phyloP scores from a whole-genome alignment of 2,888 invertebrate genomes.

The Cosmorhoe ocellata region DNA sequence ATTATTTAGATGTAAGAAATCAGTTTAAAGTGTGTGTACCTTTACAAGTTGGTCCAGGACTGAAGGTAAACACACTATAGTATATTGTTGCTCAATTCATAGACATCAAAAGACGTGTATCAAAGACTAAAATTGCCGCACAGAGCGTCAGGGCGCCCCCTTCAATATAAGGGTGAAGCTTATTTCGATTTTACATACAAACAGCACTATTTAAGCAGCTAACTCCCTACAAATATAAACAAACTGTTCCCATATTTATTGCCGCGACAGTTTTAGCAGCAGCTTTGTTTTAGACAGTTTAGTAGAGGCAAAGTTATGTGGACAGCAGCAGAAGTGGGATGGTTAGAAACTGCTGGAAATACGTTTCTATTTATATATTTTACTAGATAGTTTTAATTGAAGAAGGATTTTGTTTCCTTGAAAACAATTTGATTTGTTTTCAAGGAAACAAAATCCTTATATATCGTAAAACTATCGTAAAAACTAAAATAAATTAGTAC shows the following conservation, averaged over 20 bases:
- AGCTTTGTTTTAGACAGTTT: slow-evolving; percentile 33
- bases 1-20: too few relatives aligned
- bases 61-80: slow-evolving; percentile 55
- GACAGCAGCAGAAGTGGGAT: slow-evolving; percentile 13
- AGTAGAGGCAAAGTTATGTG: slow-evolving; percentile 22
- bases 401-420: too few relatives aligned
- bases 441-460: too few relatives aligned
- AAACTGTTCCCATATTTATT: slow-evolving; percentile 34
- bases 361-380: too few relatives aligned
- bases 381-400: too few relatives aligned
- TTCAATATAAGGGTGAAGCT: slow-evolving; percentile 57
- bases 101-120: slow-evolving; percentile 76
- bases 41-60: slow-evolving; percentile 63
- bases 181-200: slow-evolving; percentile 64
- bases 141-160: slow-evolving; percentile 56
- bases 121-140: slow-evolving; percentile 68
- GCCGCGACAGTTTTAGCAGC: slow-evolving; percentile 31
- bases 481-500: too few relatives aligned
- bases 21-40: slow-evolving; percentile 52
- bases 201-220: slow-evolving; percentile 36
- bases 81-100: slow-evolving; percentile 62
- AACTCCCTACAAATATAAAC: slow-evolving; percentile 30
- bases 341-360: slow-evolving; percentile 4
- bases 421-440: too few relatives aligned
- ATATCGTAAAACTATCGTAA: too few relatives aligned